A percentile compares a stretch with the other conserved stretches of the same genome.
Evolutionary conservation across 2,888 invertebrate species (phyloP).

Genomic region (Agelastica alni): DNA sequence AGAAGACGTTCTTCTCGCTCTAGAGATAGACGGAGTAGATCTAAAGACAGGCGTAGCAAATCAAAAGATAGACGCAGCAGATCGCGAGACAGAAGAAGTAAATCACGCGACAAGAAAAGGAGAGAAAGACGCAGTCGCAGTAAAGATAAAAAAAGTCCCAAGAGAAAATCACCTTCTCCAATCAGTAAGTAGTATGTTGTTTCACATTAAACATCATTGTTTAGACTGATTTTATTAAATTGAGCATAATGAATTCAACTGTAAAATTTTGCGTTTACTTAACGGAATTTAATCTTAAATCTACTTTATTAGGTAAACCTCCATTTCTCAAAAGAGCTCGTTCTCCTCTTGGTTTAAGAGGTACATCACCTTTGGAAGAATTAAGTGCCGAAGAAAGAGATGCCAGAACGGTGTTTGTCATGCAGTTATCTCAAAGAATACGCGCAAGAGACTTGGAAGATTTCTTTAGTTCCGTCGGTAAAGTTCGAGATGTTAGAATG

Average conservation of each 20-base stretch:
- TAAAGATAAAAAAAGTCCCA: slow-evolving; percentile 37
- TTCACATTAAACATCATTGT: neutral
- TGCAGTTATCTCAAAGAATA: slow-evolving; percentile 95
- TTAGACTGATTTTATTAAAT: neutral
- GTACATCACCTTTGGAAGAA: slow-evolving; percentile 68
- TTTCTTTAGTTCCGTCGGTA: slow-evolving; percentile 98
- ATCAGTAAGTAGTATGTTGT: slow-evolving; percentile 19
- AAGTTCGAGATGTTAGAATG: slow-evolving; percentile 96
- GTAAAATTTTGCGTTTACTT: no score
- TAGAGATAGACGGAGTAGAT: slow-evolving; percentile 40
- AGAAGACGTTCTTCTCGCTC: slow-evolving; percentile 40
- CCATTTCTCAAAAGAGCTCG: slow-evolving; percentile 31
- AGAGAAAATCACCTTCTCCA: slow-evolving; percentile 40
- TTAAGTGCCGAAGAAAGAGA: slow-evolving; percentile 96
- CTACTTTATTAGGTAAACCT: slow-evolving; percentile 23
- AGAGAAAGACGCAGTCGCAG: slow-evolving; percentile 37
- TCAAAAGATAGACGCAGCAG: slow-evolving; percentile 46
- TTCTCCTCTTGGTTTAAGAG: slow-evolving; percentile 54
- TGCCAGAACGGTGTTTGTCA: slow-evolving; percentile 97
- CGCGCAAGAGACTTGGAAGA: slow-evolving; percentile 94
- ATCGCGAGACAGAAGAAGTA: slow-evolving; percentile 53
- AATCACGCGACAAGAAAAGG: slow-evolving; percentile 42
- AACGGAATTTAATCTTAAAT: no score
- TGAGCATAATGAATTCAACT: no score
- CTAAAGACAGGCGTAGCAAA: slow-evolving; percentile 17